phyloP scores from a whole-genome alignment of 1,140 invertebrate species.

The Trichonephila clavata region DNA sequence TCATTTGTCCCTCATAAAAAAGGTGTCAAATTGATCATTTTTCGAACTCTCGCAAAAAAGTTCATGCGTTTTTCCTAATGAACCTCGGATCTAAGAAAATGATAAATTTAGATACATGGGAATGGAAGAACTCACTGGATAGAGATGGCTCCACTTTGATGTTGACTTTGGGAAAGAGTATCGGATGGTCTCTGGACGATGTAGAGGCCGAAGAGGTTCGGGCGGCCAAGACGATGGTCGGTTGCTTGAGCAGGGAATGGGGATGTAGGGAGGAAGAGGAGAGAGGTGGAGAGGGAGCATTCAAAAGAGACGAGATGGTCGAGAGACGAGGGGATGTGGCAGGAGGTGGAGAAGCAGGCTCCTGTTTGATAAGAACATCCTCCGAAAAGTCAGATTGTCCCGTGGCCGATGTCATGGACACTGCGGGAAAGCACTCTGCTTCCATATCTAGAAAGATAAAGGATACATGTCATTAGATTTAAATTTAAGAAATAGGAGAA shows the following conservation, averaged over 20 bases:
- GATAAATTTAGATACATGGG: too few relatives aligned
- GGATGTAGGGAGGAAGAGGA: conserved; percentile 33
- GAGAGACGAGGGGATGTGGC: conserved; percentile 81
- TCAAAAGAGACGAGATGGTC: conserved; percentile 80
- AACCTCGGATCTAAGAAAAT: too few relatives aligned
- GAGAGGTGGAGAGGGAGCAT: conserved; percentile 79
- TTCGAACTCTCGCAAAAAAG: too few relatives aligned
- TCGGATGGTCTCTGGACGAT: conserved; percentile 43
- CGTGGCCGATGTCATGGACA: conserved; percentile 85
- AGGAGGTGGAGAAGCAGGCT: conserved; percentile 80
- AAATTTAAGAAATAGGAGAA: neutral
- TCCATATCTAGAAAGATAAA: conserved; percentile 87
- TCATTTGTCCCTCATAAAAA: too few relatives aligned
- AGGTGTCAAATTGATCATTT: too few relatives aligned
- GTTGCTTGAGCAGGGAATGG: conserved; percentile 84
- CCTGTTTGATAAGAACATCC: conserved; percentile 81
- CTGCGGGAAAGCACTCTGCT: conserved; percentile 89
- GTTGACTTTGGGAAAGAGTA: conserved; percentile 84
- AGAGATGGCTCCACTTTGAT: conserved; percentile 79
- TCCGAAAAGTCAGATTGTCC: conserved; percentile 78
- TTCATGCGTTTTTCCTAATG: too few relatives aligned
- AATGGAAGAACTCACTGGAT: conserved; percentile 41
- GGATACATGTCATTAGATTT: neutral
- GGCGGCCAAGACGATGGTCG: conserved; percentile 82
- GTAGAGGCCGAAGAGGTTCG: conserved; percentile 46